phyloP scores from a whole-genome alignment of 2,113 vertebrate species.

The Tamias sibiricus region DNA sequence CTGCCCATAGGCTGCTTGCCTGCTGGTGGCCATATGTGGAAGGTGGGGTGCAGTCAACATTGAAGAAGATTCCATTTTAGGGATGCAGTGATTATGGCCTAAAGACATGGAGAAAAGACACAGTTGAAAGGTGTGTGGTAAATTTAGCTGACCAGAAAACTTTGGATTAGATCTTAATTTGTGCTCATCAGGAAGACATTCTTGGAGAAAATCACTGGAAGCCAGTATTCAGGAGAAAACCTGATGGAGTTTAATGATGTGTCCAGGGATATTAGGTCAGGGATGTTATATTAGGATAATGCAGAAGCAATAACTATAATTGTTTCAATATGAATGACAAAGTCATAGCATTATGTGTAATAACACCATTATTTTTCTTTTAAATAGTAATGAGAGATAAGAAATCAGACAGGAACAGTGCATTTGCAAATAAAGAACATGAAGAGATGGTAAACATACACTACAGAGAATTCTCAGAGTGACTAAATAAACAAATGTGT shows the following conservation, averaged over 20 bases:
- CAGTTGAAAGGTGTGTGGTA: neutral
- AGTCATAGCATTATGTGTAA: neutral
- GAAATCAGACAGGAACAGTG: neutral
- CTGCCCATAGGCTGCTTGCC: neutral
- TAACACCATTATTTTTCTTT: neutral
- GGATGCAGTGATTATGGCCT: neutral
- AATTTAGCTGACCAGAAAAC: neutral
- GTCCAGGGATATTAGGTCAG: neutral
- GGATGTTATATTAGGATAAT: neutral
- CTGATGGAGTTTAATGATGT: neutral
- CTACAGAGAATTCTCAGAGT: neutral
- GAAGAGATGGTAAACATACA: neutral
- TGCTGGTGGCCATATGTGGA: accelerated
- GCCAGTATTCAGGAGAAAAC: neutral
- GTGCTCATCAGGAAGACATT: neutral
- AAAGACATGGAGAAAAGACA: neutral
- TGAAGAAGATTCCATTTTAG: neutral
- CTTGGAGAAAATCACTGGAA: neutral
- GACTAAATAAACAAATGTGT: neutral
- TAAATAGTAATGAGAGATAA: neutral
- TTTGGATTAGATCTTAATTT: neutral
- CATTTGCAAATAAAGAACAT: neutral
- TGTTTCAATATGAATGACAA: neutral
- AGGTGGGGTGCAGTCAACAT: neutral
- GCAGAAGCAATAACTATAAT: neutral